Evolutionary conservation across 2,113 vertebrate genomes (phyloP).

Genomic region (Apaloderma vittatum): DNA sequence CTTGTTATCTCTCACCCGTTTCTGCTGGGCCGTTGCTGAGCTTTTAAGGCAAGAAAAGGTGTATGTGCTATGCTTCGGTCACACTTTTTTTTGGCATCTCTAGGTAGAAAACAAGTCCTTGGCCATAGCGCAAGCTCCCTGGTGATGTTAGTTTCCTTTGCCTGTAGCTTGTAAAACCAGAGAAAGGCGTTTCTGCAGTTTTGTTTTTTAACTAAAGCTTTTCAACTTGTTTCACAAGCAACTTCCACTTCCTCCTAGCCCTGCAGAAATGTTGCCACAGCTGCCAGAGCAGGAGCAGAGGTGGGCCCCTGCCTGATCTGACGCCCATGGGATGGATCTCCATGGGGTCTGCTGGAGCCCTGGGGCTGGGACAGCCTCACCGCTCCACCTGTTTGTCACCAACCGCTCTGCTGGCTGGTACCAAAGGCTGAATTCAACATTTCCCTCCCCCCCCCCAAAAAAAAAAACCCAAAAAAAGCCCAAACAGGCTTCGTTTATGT

Average conservation of each 20-base stretch:
- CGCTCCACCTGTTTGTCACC: background rate
- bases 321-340: fast-evolving
- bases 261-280: background rate
- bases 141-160: background rate
- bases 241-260: constrained; percentile 35
- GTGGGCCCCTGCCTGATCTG: fast-evolving
- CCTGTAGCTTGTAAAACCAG: background rate
- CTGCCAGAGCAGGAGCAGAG: background rate
- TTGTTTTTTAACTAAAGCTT: background rate
- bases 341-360: background rate
- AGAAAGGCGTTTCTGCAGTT: background rate
- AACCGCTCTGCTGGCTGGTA: background rate
- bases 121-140: background rate
- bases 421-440: background rate
- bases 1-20: background rate
- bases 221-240: background rate
- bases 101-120: background rate
- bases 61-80: background rate
- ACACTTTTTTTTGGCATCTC: fast-evolving
- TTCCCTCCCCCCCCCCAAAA: background rate
- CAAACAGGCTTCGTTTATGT: fast-evolving
- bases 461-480: background rate
- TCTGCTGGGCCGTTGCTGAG: background rate
- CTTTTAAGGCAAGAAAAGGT: background rate
- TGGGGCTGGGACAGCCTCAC: background rate